Percentiles rank a stretch among this genome's conserved stretches.
Conservation (phyloP, 2,113 vertebrate species). For the Engystomops pustulosus region DNA sequence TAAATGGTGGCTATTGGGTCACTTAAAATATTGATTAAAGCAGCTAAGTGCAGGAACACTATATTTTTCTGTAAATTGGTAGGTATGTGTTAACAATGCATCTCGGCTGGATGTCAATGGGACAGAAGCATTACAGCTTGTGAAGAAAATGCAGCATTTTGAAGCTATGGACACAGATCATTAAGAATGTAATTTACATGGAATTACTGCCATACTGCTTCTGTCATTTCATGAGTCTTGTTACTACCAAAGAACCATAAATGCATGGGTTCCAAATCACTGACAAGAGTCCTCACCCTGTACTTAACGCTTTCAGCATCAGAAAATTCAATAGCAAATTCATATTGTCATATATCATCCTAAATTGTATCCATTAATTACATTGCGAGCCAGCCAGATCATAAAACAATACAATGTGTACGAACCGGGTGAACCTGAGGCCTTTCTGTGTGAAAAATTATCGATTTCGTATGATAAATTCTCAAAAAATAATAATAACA, state of each 20-base stretch:
- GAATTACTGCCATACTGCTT: conserved; percentile 95
- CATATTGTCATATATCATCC: conserved; percentile 27
- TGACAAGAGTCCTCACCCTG: conserved; percentile 35
- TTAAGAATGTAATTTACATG: conserved; percentile 98
- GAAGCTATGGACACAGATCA: conserved; percentile 91
- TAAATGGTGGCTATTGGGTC: conserved; percentile 35
- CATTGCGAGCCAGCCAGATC: neutral
- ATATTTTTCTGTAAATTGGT: conserved; percentile 49
- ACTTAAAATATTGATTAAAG: conserved; percentile 49
- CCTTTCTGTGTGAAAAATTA: neutral
- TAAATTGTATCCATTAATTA: conserved; percentile 41
- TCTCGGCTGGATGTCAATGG: conserved; percentile 45
- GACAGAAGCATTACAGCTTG: conserved; percentile 65
- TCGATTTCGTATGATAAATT: neutral
- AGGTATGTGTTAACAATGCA: conserved; percentile 48
- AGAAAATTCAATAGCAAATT: conserved; percentile 30
- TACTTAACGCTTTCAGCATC: conserved; percentile 46
- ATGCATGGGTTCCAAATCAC: conserved; percentile 53
- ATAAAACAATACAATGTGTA: conserved; percentile 5
- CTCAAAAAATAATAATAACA: no score
- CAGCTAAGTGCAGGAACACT: conserved; percentile 42
- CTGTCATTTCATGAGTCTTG: conserved; percentile 91
- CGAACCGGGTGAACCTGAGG: neutral
- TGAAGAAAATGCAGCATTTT: conserved; percentile 83
- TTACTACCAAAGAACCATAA: conserved; percentile 54